phyloP scores from a whole-genome alignment of 2,888 invertebrate genomes.

The Nomada fucata region DNA sequence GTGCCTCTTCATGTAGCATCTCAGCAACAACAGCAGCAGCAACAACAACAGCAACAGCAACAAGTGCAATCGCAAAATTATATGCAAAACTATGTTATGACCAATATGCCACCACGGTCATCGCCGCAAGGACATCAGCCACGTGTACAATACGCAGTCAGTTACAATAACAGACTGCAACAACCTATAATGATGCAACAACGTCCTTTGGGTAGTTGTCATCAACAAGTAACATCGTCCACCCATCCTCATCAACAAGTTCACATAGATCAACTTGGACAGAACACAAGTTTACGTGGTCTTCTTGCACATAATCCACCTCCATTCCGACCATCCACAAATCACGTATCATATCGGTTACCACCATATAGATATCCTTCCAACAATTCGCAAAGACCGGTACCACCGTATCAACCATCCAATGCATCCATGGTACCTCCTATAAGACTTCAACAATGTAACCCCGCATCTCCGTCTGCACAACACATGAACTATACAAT shows the following conservation, averaged over 20 bases:
- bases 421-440: slow-evolving; percentile 75
- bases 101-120: slow-evolving; percentile 79
- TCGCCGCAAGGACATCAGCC: slow-evolving; percentile 78
- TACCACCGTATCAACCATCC: slow-evolving; percentile 76
- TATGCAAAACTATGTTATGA: slow-evolving; percentile 83
- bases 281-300: slow-evolving; percentile 76
- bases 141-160: slow-evolving; percentile 77
- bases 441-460: slow-evolving; percentile 78
- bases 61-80: slow-evolving; percentile 82
- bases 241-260: slow-evolving; percentile 86
- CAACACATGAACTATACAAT: slow-evolving; percentile 80
- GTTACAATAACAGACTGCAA: slow-evolving; percentile 80
- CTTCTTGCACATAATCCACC: slow-evolving; percentile 79
- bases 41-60: slow-evolving; percentile 77
- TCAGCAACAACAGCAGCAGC: slow-evolving; percentile 78
- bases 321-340: slow-evolving; percentile 76
- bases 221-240: slow-evolving; percentile 86
- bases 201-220: slow-evolving; percentile 78
- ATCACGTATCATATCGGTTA: slow-evolving; percentile 78
- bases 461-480: slow-evolving; percentile 67
- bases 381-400: slow-evolving; percentile 71
- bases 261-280: slow-evolving; percentile 78
- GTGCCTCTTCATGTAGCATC: slow-evolving; percentile 79
- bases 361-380: slow-evolving; percentile 79
- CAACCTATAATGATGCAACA: slow-evolving; percentile 79